Base-by-base conservation (phyloP, 2,888 invertebrate genomes). In the Trilocha varians region DNA sequence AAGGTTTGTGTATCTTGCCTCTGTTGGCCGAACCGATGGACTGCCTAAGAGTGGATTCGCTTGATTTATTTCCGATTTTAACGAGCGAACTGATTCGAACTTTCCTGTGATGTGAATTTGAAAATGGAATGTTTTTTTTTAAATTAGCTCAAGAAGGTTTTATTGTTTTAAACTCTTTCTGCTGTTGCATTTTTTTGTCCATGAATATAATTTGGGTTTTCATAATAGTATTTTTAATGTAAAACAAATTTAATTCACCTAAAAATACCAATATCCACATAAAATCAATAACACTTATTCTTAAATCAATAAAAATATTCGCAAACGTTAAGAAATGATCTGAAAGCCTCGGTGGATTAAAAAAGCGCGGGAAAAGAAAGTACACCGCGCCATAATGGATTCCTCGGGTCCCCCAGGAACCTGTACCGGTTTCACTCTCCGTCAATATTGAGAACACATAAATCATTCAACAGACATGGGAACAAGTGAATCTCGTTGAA, bases 1-100 rank as follows among this genome's bases (percentile, higher is more conserved):
- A 44, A 46, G 55, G 57, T 52, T 48, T 67, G 60, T 63, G 65
- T 65, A 59, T 60, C 54, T 58, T 60, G 43, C 41, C 48, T 43
- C 49, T 46, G 50, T 48, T 42, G 45, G 40, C 44, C 41, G 32
- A 34, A 16, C 13, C 25, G 6, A 5, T 9, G 9, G 40, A 9
- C 11, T 25, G 11, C 11, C 25, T 25, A 25, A 25, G 25, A 25
- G 25, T 5, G 25, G 5, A 25, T n/a, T 25, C 25, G 25, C 25
- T 25, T 25, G 25, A 25, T 25, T 25, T 25, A 25, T 25, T 25
- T 9, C 11, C 25, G 25, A 25, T 25, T 25, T 25, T 25, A 25
- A 25, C 25, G 25, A 9, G n/a, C n/a, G n/a, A 25, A 3, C 25
- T 3, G 2, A 3, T 9, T 25, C 4, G 25, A 25, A 11, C 6